Evolutionary conservation across 2,797 vertebrate species (phyloP), one percentile per base, ranked within the genome.

Genomic region (Oreochromis mossambicus): DNA sequence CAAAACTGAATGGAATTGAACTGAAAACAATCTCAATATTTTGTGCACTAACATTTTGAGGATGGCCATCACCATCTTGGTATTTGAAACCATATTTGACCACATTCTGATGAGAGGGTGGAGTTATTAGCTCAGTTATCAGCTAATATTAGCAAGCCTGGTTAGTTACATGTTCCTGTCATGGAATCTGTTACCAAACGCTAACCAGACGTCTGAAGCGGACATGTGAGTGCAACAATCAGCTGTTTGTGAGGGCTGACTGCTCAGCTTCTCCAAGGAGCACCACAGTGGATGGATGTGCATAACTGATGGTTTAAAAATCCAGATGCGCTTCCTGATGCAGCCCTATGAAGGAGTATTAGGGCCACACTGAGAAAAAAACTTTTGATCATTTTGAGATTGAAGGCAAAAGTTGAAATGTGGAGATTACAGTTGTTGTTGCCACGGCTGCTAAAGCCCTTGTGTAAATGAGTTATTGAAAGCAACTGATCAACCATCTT

Each of bases 91-190:
- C 17, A 1, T 32, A 36, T 36, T 61, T 61, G 58, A 36, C 17
- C 32, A 61, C 0, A 36, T 0, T 61, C 6, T 17, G 58, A 61
- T 1, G 58, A n/a, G 58, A 12, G 32, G 15, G 17, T n/a, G 58
- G 58, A 1, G 58, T 63, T 63, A 63, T 36, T 0, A 63, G 17
- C 58, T 36, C 58, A n/a, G 17, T 12, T 1, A 63, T 63, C 32
- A 63, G 32, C 58, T 36, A 0, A 17, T 0, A 36, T 0, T n/a
- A 3, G 32, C 58, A 36, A 36, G 1, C 17, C 29, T n/a, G 32
- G 32, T 61, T 61, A 36, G 32, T 0, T 63, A 63, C 19, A 0
- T 21, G 34, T 38, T 66, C 34, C 61, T 21, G 34, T 66, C 61
- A 21, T 38, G 61, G 61, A 38, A 5, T 38, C 58, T 13, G 17